Base-by-base conservation (phyloP, 2,113 vertebrate species). In the Myocastor coypus region DNA sequence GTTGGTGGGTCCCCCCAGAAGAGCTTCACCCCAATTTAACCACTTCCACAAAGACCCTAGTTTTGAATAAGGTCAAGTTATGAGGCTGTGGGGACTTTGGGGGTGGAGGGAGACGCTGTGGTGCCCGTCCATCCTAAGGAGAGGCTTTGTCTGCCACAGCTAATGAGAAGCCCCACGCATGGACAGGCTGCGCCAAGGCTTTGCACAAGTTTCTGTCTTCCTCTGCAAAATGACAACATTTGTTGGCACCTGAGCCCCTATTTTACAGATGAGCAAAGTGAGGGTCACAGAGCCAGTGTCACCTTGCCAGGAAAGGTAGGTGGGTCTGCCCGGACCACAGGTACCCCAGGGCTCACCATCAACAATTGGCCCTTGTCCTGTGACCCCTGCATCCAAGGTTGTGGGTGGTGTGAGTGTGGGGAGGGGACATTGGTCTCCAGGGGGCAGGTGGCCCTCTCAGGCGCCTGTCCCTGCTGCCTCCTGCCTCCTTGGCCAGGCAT, bases 401-500 rank as follows among this genome's bases (percentile, higher is more conserved):
- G 0, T 8, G 32, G 34, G 22, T 37, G n/a, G 34, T 30, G 5
- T 4, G 24, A 59, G 52, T 42, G 0, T 0, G 2, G 52, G 6
- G 64, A 17, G 69, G 93, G 73, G 81, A 22, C 13, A 0, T 10
- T 4, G 1, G 57, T 19, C 5, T 80, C n/a, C 3, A 0, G 52
- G 9, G 68, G 91, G 57, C 63, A 42, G 34, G 0, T 10, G 30
- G 59, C 82, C 84, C 92, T 94, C 87, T 78, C 92, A 59, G 89
- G 97, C 98, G 94, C 97, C 97, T 96, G 69, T 96, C 71, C 46
- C 97, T 96, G 97, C 96, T 96, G 97, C 98, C 97, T 98, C 75
- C 75, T 78, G 97, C 98, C 98, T 98, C 75, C 75, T 50, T 83
- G 98, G 91, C 97, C 98, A 83, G 98, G 98, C 97, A 96, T 96